Conservation (phyloP, 2,113 vertebrate species). For the Prunella fulvescens region DNA sequence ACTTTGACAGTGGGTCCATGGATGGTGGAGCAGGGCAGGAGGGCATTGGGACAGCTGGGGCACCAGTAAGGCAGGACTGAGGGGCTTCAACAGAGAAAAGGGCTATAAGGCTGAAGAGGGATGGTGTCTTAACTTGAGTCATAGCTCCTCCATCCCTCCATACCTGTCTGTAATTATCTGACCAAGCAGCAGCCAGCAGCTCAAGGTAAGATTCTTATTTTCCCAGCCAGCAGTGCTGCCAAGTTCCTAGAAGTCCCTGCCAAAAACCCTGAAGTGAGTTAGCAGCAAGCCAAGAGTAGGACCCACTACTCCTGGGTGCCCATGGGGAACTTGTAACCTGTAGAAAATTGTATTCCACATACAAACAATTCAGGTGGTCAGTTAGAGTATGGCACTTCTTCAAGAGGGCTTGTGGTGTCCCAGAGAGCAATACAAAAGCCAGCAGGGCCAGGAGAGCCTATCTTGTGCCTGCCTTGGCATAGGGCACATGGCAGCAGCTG, state of each 20-base stretch:
- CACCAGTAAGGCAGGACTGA: background rate
- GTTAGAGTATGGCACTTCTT: background rate
- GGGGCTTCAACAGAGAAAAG: background rate
- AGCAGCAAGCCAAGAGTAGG: background rate
- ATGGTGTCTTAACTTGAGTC: background rate
- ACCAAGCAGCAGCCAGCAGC: background rate
- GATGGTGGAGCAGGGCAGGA: background rate
- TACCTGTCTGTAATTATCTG: background rate
- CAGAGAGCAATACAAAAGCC: background rate
- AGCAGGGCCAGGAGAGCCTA: background rate
- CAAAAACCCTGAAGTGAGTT: background rate
- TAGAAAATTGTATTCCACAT: background rate
- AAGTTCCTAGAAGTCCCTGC: background rate
- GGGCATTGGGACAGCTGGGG: background rate
- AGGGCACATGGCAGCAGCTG: rapidly evolving
- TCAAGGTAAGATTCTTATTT: background rate
- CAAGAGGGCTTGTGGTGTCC: background rate
- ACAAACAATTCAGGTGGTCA: background rate
- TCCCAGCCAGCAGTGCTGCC: background rate
- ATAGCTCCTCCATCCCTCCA: background rate
- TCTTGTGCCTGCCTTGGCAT: background rate
- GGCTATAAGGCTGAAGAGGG: background rate
- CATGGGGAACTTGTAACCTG: background rate
- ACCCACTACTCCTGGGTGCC: background rate
- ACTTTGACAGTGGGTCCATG: background rate